Evolutionary conservation across 1,140 invertebrate genomes (phyloP).

Genomic region (Ceratoteleas bidentatus): DNA sequence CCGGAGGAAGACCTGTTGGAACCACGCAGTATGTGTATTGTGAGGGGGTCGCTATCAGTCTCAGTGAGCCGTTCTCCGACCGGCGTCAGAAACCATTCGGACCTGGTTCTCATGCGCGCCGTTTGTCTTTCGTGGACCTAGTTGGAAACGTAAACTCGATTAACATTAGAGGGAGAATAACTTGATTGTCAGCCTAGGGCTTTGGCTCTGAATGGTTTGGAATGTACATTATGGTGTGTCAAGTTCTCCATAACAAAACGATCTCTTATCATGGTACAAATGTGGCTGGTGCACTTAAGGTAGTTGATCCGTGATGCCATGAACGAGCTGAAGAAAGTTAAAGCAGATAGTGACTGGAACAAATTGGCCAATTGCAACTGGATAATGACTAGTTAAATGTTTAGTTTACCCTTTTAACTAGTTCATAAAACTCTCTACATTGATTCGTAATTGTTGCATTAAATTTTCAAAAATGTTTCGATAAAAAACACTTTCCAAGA

Average conservation of each 20-base stretch:
- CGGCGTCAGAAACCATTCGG: conserved; percentile 95
- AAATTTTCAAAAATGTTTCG: too few species aligned
- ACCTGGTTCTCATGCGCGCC: conserved; percentile 94
- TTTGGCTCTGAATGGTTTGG: background rate
- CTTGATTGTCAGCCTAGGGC: background rate
- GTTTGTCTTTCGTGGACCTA: conserved; percentile 97
- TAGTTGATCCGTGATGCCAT: too few species aligned
- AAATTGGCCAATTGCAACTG: too few species aligned
- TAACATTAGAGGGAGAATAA: conserved; percentile 37
- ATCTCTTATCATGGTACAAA: background rate
- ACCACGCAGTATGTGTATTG: conserved; percentile 79
- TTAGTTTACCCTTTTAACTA: too few species aligned
- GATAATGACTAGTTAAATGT: too few species aligned
- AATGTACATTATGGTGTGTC: background rate
- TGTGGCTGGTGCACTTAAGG: too few species aligned
- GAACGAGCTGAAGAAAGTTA: too few species aligned
- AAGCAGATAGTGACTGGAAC: too few species aligned
- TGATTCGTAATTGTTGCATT: too few species aligned
- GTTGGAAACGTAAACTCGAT: conserved; percentile 60
- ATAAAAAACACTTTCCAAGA: too few species aligned
- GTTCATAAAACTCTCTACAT: too few species aligned
- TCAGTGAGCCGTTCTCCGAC: conserved; percentile 80
- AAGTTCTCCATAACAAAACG: background rate
- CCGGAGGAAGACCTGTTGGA: conserved; percentile 80
- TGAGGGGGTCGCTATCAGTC: conserved; percentile 80